Evolutionary conservation across 1,140 invertebrate species (phyloP), one percentile per base, ranked within the genome.

Genomic region (Asobara japonica): DNA sequence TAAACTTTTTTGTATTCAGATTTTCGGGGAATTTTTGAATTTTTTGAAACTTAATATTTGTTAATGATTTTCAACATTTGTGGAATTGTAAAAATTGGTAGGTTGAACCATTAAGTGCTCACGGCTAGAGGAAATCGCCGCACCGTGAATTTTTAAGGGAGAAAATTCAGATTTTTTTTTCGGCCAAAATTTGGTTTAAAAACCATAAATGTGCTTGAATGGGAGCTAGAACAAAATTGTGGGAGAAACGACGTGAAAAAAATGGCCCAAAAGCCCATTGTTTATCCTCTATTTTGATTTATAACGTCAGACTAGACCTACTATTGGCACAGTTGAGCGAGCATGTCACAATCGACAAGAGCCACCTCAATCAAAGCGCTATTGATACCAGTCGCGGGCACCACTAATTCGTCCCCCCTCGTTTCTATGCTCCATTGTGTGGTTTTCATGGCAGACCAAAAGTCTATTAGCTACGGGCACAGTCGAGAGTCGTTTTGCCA

Each of bases 361-460:
- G 73, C 77, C 71, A 76, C 78, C 80, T 85, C 84, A 85, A 86
- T 86, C 85, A 86, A 85, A 84, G 78, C 78, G 80, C 77, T 81
- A 86, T 85, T 85, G 84, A 85, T 84, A 85, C 76, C 78, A 70
- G 73, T 77, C 74, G 69, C 65, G 66, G 73, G 74, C 71, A 69
- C 71, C 64, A 18, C 33, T 67, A 56, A 65, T 68, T 75, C 68
- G 71, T 51, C 62, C 71, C 36, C 31, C 33, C 27, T 31, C 56
- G 4, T 22, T 33, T 33, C 60, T 22, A 20, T 71, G 76, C 51
- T 76, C 72, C 74, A 76, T 78, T 81, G 79, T 71, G 62, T 76
- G 80, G 76, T 79, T 82, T 66, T 79, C 77, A 75, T 76, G 71
- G 74, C 69, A 76, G 76, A 77, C 78, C 74, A 77, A 81, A 81